These are phyloP conservation scores for Eulemur albifrons DNA, from an alignment of 2,797 vertebrate species.

Conservation along the genomic window DNA sequence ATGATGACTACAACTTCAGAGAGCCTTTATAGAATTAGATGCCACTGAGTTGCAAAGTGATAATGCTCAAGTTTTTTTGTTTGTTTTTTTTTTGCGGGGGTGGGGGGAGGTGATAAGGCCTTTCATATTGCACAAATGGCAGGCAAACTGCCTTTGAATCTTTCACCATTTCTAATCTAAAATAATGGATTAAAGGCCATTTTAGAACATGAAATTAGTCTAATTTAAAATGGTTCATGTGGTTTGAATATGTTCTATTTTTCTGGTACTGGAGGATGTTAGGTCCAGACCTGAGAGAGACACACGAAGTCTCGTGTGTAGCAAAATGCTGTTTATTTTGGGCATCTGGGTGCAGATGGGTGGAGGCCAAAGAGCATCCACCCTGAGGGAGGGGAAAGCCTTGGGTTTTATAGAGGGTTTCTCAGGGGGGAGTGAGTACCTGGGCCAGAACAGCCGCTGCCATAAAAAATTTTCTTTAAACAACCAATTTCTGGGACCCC, in stretches of 20 bases:
- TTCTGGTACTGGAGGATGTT: background rate
- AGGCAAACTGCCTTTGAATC: constrained; percentile 4
- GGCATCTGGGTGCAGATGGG: too few species aligned
- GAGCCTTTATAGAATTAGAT: background rate
- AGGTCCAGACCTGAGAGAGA: too few species aligned
- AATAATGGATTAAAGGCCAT: background rate
- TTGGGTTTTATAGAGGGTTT: too few species aligned
- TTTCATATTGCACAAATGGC: background rate
- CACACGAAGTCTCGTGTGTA: too few species aligned
- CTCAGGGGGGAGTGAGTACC: too few species aligned
- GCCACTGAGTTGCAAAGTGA: background rate
- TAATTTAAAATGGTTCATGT: background rate
- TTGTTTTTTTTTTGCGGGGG: too few species aligned
- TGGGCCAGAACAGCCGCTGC: too few species aligned
- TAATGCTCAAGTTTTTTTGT: background rate
- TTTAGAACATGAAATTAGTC: background rate
- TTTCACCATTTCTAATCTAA: background rate
- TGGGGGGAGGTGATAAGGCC: background rate
- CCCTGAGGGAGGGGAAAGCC: too few species aligned
- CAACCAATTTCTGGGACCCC: too few species aligned
- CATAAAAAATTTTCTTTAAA: too few species aligned
- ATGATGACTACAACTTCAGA: background rate
- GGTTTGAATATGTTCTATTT: background rate
- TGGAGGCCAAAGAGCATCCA: too few species aligned
- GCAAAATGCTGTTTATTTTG: too few species aligned